Percentiles rank a stretch among this genome's conserved stretches.
phyloP scores from a whole-genome alignment of 2,888 invertebrate species.

The Sesia bembeciformis region DNA sequence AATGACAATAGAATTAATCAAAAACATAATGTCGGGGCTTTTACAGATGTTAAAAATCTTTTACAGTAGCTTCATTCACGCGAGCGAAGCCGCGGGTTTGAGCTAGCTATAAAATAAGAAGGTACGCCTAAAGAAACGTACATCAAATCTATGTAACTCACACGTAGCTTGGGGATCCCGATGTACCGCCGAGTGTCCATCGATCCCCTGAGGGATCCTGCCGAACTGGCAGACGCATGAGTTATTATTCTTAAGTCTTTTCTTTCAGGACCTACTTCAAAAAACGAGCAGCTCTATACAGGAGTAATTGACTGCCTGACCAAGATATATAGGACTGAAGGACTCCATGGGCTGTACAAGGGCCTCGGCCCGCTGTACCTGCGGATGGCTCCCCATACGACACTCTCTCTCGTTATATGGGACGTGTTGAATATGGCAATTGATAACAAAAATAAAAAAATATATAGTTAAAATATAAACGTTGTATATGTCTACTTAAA shows the following conservation, averaged over 20 bases:
- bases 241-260: background rate
- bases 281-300: constrained; percentile 79
- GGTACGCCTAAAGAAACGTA: too few relatives aligned
- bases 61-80: too few relatives aligned
- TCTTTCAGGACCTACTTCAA: constrained; percentile 73
- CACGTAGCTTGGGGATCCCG: too few relatives aligned
- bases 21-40: too few relatives aligned
- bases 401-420: constrained; percentile 85
- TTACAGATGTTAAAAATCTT: too few relatives aligned
- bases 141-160: too few relatives aligned
- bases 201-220: too few relatives aligned
- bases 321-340: constrained; percentile 86
- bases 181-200: too few relatives aligned
- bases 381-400: constrained; percentile 85
- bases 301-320: constrained; percentile 83
- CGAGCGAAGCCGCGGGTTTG: too few relatives aligned
- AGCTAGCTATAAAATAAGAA: too few relatives aligned
- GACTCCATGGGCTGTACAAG: constrained; percentile 85
- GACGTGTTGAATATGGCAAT: constrained; percentile 64
- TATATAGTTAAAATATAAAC: background rate
- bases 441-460: constrained; percentile 31
- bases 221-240: background rate
- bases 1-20: too few relatives aligned
- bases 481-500: background rate
- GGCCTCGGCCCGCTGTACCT: constrained; percentile 84